Base-by-base conservation (phyloP, 2,113 vertebrate genomes). In the Thymallus thymallus region DNA sequence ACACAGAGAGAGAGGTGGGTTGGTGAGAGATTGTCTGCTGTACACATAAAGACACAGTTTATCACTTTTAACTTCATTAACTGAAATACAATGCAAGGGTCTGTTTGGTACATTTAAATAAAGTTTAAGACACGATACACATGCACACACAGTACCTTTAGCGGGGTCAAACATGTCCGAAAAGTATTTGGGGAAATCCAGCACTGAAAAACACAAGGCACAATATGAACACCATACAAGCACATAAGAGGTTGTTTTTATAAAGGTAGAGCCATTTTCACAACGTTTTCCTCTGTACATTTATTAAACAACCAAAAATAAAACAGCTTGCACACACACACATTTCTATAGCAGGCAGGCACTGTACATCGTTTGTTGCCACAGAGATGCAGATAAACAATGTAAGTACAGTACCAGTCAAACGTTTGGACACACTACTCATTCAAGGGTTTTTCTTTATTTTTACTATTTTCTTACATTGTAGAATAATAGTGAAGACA, bases 131-230 rank as follows among this genome's bases (percentile, higher is more conserved):
- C 12, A 51, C 0, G 4, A 16, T 5, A 51, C 30, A 66, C 26
- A 29, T 20, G 29, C 22, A 35, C 26, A 29, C 1, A 0, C 6
- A 4, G 24, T 93, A 98, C 97, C 95, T 96, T 94, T 95, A 2
- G 92, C 92, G 68, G 94, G 94, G 83, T 96, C 94, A 60, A 95
- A 94, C 84, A 95, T 94, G 77, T 96, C 94, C n/a, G 92, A 94
- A 68, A 95, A 88, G 76, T 97, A 93, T 92, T 93, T 95, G 81
- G 95, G 95, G 75, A 96, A 92, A 81, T 94, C 92, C 90, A 88
- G 80, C 77, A 93, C 96, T 97, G 73, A 1, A 73, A 80, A 89
- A 22, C 77, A 89, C 26, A 88, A 88, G 16, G 63, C 77, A 85
- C 78, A 61, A 14, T 24, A 48, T 41, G 3, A 46, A 23, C 61